Base-by-base conservation (phyloP, 2,797 vertebrate species). In the Scarus forsteni region DNA sequence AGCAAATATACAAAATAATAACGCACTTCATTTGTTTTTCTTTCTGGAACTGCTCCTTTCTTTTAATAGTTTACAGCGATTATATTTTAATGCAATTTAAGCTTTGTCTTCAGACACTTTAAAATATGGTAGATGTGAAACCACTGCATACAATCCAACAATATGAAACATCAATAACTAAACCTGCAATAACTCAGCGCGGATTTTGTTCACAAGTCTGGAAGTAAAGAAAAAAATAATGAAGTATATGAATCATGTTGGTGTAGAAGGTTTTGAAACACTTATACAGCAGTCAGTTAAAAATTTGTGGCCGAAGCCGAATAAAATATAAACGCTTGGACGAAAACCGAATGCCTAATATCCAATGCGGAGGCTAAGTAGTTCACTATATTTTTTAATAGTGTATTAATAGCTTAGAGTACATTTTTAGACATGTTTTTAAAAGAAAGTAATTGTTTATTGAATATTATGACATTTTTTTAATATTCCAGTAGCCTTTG, bases 1-100 rank as follows among this genome's bases (percentile, higher is more conserved):
- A 70, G 50, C 43, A 70, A 64, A 13, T 45, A 52, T 76, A 66
- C 61, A 36, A 77, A 63, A 35, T 59, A 48, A 60, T 38, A 5
- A 12, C 0, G 1, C 13, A 39, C 7, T 35, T 56, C 1, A 42
- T 67, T 8, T 14, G 4, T 15, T 27, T 34, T 15, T 64, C n/a
- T 35, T 7, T 60, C 43, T 55, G 63, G 48, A 60, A 60, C 45
- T 18, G 27, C 48, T 2, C 27, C 3, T 9, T 27, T 9, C 1
- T 70, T 56, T 12, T 66, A 1, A 45, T 16, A 16, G 7, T 44
- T 71, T 69, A 6, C 19, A 1, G 9, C 59, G 27, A 10, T 35
- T 14, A 10, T 5, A 58, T 51, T 43, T 16, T 19, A 52, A 48
- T 55, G 13, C 42, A 46, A n/a, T n/a, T 18, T 61, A 56, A 40